These are phyloP conservation scores for Melanotus villosus DNA, from an alignment of 2,888 invertebrate species.

Conservation along the genomic window DNA sequence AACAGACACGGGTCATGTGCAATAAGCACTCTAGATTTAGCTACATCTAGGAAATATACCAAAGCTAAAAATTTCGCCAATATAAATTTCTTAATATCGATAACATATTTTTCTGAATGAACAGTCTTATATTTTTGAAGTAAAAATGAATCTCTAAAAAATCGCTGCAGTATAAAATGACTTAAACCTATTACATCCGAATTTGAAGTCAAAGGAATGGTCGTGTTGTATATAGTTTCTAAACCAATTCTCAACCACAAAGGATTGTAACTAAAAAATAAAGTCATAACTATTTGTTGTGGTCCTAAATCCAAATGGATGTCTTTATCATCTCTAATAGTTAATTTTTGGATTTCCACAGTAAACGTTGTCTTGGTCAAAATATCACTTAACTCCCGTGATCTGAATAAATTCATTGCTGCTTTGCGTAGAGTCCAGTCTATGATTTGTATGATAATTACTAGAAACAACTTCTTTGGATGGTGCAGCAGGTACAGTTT, in stretches of 20 bases:
- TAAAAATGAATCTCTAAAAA: conserved; percentile 83
- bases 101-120: conserved; percentile 77
- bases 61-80: conserved; percentile 88
- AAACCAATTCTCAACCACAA: conserved; percentile 91
- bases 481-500: conserved; percentile 76
- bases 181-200: conserved; percentile 86
- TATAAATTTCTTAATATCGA: conserved; percentile 83
- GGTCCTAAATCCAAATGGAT: conserved; percentile 87
- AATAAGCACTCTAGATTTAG: conserved; percentile 85
- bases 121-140: conserved; percentile 73
- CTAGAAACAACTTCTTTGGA: conserved; percentile 80
- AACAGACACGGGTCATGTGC: conserved; percentile 93
- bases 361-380: conserved; percentile 79
- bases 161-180: conserved; percentile 81
- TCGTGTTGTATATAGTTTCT: conserved; percentile 86
- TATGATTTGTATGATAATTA: conserved; percentile 77
- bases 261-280: conserved; percentile 89
- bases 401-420: conserved; percentile 63
- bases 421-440: conserved; percentile 77
- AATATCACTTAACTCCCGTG: too few relatives aligned
- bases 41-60: conserved; percentile 88
- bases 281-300: conserved; percentile 82
- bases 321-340: conserved; percentile 83
- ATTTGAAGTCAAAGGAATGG: conserved; percentile 82
- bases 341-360: conserved; percentile 82